phyloP scores from a whole-genome alignment of 2,888 invertebrate species.

The Eledona agricola region DNA sequence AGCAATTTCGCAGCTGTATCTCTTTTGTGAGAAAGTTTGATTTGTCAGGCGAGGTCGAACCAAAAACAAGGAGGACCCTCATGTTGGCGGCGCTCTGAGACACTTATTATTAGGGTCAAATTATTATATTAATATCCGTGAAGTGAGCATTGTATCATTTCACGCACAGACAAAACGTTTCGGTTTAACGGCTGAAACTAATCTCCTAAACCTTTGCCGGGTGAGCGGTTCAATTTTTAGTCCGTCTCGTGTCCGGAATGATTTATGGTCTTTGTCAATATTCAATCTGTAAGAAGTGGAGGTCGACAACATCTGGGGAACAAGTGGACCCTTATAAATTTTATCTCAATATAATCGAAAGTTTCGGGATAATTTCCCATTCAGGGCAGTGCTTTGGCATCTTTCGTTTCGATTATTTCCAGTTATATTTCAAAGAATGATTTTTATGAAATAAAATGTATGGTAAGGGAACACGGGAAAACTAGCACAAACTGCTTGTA shows the following conservation, averaged over 20 bases:
- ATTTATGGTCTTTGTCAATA: slow-evolving; percentile 19
- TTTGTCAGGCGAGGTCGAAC: slow-evolving; percentile 7
- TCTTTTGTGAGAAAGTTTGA: slow-evolving; percentile 6
- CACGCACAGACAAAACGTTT: too few relatives aligned
- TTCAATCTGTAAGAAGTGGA: slow-evolving; percentile 17
- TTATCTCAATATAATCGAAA: background rate
- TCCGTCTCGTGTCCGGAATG: slow-evolving; percentile 16
- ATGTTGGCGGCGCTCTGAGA: slow-evolving; percentile 4
- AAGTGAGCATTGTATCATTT: slow-evolving; percentile 16
- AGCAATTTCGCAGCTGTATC: slow-evolving; percentile 12
- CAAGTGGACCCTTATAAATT: slow-evolving; percentile 17
- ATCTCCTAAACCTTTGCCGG: slow-evolving; percentile 1
- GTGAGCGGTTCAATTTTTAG: too few relatives aligned
- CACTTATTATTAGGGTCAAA: slow-evolving; percentile 9
- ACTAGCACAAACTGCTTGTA: slow-evolving; percentile 7
- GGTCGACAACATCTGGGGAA: slow-evolving; percentile 7
- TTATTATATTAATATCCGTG: slow-evolving; percentile 9
- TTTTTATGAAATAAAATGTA: too few relatives aligned
- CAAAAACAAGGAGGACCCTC: slow-evolving; percentile 7
- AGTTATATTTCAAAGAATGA: too few relatives aligned
- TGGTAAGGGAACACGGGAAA: too few relatives aligned
- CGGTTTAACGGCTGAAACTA: too few relatives aligned
- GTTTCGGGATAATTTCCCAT: too few relatives aligned
- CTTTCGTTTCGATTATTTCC: too few relatives aligned
- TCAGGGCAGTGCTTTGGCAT: too few relatives aligned